Evolutionary conservation across 2,113 vertebrate species (phyloP).

Genomic region (Bos javanicus): DNA sequence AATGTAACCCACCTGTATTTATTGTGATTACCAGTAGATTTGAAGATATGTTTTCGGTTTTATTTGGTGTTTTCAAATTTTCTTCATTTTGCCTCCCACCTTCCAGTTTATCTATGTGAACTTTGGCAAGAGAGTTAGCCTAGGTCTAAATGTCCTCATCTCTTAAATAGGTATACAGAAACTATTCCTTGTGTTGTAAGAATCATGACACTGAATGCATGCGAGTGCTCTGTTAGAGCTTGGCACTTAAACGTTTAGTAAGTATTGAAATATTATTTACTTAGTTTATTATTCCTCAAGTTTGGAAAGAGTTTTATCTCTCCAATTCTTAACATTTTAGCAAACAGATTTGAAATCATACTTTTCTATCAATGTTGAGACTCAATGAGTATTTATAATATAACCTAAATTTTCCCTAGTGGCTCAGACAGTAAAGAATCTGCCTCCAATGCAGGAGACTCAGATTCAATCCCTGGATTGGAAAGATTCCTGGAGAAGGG

Average conservation of each 20-base stretch:
- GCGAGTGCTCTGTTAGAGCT: background rate
- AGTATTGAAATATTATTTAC: background rate
- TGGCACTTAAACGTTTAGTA: background rate
- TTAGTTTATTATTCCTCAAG: background rate
- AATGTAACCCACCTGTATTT: background rate
- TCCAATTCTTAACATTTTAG: background rate
- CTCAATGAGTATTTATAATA: background rate
- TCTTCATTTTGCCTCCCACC: background rate
- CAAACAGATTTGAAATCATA: background rate
- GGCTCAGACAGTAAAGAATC: background rate
- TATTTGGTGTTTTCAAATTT: background rate
- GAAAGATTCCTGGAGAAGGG: background rate
- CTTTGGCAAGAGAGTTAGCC: background rate
- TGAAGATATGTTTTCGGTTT: background rate
- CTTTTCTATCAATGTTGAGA: background rate
- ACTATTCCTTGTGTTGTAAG: background rate
- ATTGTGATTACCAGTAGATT: background rate
- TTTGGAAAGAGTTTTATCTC: background rate
- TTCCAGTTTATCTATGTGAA: background rate
- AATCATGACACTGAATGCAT: background rate
- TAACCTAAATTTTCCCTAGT: background rate
- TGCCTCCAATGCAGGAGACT: background rate
- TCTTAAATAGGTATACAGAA: background rate
- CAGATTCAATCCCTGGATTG: background rate
- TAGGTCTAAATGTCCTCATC: background rate